phyloP scores from a whole-genome alignment of 2,888 invertebrate genomes.

The Thereva unica region DNA sequence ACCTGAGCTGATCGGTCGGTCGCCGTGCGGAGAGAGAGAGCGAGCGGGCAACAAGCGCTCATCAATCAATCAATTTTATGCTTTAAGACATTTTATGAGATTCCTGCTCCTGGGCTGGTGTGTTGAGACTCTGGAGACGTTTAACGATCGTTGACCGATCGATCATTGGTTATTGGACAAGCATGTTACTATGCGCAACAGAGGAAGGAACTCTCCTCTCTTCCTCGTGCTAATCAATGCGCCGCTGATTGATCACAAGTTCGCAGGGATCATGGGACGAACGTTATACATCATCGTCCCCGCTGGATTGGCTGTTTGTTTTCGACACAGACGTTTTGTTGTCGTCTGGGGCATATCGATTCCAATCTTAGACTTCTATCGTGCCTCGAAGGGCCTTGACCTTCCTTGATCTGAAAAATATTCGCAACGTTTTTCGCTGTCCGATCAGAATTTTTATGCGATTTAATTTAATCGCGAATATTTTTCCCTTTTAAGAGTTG shows the following conservation, averaged over 20 bases:
- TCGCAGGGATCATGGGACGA: conserved; percentile 22
- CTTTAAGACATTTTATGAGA: conserved; percentile 33
- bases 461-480: too few relatives aligned
- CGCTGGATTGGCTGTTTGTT: conserved; percentile 15
- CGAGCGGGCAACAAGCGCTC: conserved; percentile 4
- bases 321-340: conserved; percentile 6
- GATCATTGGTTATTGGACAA: conserved; percentile 5
- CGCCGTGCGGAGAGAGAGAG: not conserved
- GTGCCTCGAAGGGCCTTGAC: conserved; percentile 10
- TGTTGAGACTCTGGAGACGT: conserved; percentile 12
- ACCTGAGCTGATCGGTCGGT: conserved; percentile 20
- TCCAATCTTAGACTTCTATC: not conserved
- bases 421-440: conserved; percentile 1
- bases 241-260: conserved; percentile 26
- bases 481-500: too few relatives aligned
- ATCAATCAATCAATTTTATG: conserved; percentile 38
- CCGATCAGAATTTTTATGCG: too few relatives aligned
- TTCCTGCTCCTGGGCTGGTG: conserved; percentile 13
- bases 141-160: conserved; percentile 34
- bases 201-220: conserved; percentile 5
- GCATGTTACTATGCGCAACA: not conserved
- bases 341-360: not conserved
- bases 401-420: conserved; percentile 14
- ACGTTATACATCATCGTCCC: not conserved
- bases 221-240: conserved; percentile 15